These are phyloP conservation scores for Drosophila simulans DNA, from an alignment of 1,140 invertebrate species.

Conservation along the genomic window DNA sequence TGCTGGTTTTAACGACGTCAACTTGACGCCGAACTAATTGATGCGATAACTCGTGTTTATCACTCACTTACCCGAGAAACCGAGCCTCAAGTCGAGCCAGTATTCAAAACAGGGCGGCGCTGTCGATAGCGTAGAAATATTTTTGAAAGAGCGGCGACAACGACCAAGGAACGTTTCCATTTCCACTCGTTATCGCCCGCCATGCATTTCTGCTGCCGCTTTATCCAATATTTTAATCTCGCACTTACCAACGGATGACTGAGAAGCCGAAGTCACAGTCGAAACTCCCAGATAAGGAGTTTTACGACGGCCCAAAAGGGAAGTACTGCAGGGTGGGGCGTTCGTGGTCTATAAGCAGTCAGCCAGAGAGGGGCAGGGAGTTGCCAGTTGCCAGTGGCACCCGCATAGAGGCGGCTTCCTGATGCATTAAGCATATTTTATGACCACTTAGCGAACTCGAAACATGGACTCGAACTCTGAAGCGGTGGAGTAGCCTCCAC, in stretches of 20 bases:
- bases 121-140: constrained; percentile 67
- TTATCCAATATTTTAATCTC: constrained; percentile 83
- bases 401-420: constrained; percentile 73
- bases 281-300: constrained; percentile 58
- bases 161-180: constrained; percentile 56
- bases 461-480: constrained; percentile 7
- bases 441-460: constrained; percentile 69
- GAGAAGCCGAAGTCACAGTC: constrained; percentile 43
- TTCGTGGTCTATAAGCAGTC: neutral
- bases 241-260: constrained; percentile 74
- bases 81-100: constrained; percentile 30
- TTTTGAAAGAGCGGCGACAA: constrained; percentile 49
- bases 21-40: constrained; percentile 83
- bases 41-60: constrained; percentile 83
- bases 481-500: constrained; percentile 8
- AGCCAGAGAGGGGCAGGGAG: neutral
- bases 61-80: constrained; percentile 68
- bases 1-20: constrained; percentile 76
- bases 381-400: constrained; percentile 44
- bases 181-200: constrained; percentile 59
- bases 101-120: constrained; percentile 71
- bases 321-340: constrained; percentile 8
- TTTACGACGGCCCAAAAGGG: constrained; percentile 46
- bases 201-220: constrained; percentile 66
- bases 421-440: constrained; percentile 82